Conservation (phyloP, 2,113 vertebrate genomes). For the Microcebus lehilahytsara region DNA sequence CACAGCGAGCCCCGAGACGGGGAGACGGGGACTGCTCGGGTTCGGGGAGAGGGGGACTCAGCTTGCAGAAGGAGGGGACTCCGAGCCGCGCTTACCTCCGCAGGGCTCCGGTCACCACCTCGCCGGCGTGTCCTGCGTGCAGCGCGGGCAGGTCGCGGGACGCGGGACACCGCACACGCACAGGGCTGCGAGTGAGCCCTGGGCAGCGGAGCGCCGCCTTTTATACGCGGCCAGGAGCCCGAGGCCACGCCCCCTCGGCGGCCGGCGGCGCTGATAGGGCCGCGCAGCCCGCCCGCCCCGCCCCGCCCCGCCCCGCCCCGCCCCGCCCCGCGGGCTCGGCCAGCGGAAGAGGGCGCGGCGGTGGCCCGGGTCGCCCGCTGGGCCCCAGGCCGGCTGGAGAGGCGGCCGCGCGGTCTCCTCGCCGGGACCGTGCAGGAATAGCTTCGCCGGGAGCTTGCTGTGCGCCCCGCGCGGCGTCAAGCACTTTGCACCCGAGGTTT, state of each 20-base stretch:
- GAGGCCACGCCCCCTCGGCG: background rate
- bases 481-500: background rate
- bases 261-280: background rate
- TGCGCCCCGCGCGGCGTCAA: background rate
- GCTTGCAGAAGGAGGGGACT: background rate
- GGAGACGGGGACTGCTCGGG: background rate
- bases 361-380: background rate
- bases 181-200: fast-evolving
- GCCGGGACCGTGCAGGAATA: background rate
- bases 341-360: background rate
- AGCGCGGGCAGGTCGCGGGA: fast-evolving
- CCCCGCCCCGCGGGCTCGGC: background rate
- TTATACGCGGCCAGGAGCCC: background rate
- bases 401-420: background rate
- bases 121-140: background rate
- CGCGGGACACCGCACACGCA: fast-evolving
- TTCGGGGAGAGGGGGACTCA: background rate
- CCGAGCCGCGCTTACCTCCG: constrained; percentile 32
- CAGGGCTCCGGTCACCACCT: background rate
- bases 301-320: background rate
- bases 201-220: fast-evolving
- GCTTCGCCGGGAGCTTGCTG: background rate
- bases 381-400: fast-evolving
- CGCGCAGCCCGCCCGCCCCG: fast-evolving
- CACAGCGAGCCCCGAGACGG: background rate